Conservation (phyloP, 1,140 invertebrate genomes). For the Aphelenchoides fujianensis region DNA sequence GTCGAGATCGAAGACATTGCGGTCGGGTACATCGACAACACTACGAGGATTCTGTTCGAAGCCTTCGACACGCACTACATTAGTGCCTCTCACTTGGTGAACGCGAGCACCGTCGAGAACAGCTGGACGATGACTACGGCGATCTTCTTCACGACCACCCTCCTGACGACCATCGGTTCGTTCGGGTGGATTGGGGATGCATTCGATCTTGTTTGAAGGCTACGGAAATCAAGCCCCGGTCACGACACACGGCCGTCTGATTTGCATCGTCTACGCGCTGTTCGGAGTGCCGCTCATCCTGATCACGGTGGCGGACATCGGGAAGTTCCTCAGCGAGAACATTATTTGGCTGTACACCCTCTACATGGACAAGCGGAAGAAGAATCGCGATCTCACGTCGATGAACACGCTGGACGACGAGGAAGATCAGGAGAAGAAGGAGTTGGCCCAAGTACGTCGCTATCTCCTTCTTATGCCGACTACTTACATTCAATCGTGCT, state of each 20-base stretch:
- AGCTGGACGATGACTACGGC: slow-evolving; percentile 61
- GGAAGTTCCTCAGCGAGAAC: slow-evolving; percentile 61
- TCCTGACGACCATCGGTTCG: slow-evolving; percentile 60
- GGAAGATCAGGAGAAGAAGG: not conserved
- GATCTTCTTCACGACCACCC: slow-evolving; percentile 61
- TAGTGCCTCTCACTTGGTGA: slow-evolving; percentile 29
- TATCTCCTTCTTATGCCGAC: not conserved
- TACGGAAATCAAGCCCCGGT: slow-evolving; percentile 62
- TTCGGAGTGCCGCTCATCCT: slow-evolving; percentile 61
- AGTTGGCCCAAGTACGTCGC: slow-evolving; percentile 16
- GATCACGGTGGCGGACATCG: slow-evolving; percentile 61
- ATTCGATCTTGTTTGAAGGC: slow-evolving; percentile 32
- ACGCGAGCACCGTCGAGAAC: slow-evolving; percentile 30
- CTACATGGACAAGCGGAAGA: slow-evolving; percentile 30
- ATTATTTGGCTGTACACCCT: slow-evolving; percentile 56
- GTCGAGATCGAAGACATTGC: slow-evolving; percentile 40
- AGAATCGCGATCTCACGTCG: slow-evolving; percentile 1
- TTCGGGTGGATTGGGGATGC: not conserved
- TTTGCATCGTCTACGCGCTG: slow-evolving; percentile 61
- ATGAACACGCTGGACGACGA: slow-evolving; percentile 22
- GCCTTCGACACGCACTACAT: slow-evolving; percentile 62
- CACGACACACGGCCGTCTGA: slow-evolving; percentile 47
- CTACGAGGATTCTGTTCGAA: slow-evolving; percentile 57
- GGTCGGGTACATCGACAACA: slow-evolving; percentile 53
- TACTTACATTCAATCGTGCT: not conserved